Percentiles rank a stretch among this genome's conserved stretches.
Evolutionary conservation across 1,140 invertebrate species (phyloP).

Genomic region (Dendroctonus ponderosae): DNA sequence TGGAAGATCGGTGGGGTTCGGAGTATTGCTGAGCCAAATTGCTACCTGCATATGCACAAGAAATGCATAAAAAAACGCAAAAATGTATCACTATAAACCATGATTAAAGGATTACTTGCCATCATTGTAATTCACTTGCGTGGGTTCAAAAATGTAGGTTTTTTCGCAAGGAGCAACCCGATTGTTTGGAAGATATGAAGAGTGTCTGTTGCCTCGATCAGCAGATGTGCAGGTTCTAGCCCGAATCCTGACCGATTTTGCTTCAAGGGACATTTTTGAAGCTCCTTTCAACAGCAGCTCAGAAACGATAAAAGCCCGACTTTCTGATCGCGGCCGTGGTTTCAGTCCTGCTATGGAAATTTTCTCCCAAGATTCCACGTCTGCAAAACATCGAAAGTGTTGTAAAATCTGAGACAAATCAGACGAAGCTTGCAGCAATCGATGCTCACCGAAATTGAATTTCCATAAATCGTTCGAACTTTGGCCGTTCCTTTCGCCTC

Average conservation of each 20-base stretch:
- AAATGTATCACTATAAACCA: not conserved
- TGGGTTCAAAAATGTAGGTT: constrained; percentile 51
- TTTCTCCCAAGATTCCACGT: constrained; percentile 74
- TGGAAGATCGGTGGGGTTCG: constrained; percentile 36
- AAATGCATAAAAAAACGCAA: not conserved
- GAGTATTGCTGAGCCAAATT: constrained; percentile 38
- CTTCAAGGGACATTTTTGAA: constrained; percentile 42
- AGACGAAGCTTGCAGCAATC: no score
- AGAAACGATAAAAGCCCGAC: constrained; percentile 59
- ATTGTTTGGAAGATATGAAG: constrained; percentile 51
- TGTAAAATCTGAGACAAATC: no score
- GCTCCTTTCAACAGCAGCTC: constrained; percentile 55
- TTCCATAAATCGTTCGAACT: constrained; percentile 81
- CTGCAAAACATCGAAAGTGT: constrained; percentile 49
- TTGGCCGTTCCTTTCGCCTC: constrained; percentile 73
- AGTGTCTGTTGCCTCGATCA: constrained; percentile 48
- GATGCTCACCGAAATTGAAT: constrained; percentile 75
- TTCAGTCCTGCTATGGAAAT: constrained; percentile 65
- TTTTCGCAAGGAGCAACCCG: constrained; percentile 49
- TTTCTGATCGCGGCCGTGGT: constrained; percentile 70
- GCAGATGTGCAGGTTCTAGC: constrained; percentile 46
- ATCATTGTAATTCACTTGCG: constrained; percentile 50
- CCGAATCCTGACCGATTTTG: constrained; percentile 44
- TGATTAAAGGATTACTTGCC: constrained; percentile 33
- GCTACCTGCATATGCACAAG: constrained; percentile 15